phyloP scores from a whole-genome alignment of 1,140 invertebrate genomes.

The silkworm (Bombyx mori) region DNA sequence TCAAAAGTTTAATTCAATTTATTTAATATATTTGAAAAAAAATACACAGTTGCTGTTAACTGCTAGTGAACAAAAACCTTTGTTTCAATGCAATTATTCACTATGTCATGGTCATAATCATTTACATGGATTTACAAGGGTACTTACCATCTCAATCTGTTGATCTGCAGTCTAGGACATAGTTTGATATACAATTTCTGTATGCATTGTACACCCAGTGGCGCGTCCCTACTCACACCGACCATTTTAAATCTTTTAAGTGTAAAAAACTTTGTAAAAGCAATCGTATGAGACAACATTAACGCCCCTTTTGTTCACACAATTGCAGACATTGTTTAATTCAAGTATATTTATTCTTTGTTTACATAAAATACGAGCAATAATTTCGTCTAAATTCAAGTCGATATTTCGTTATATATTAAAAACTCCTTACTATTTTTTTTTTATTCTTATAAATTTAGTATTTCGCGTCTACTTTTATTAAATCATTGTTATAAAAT shows the following conservation, averaged over 20 bases:
- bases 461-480: background rate
- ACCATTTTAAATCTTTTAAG: conserved; percentile 57
- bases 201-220: conserved; percentile 70
- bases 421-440: background rate
- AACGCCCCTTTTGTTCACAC: conserved; percentile 24
- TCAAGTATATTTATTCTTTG: conserved; percentile 20
- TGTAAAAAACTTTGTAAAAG: conserved; percentile 25
- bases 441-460: background rate
- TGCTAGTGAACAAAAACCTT: too few relatives aligned
- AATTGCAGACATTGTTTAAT: conserved; percentile 21
- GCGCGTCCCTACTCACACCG: conserved; percentile 66
- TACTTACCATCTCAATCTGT: conserved; percentile 73
- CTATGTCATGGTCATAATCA: too few relatives aligned
- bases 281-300: conserved; percentile 2
- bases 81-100: too few relatives aligned
- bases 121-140: too few relatives aligned
- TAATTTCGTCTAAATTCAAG: background rate
- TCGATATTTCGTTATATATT: background rate
- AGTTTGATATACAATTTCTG: conserved; percentile 65
- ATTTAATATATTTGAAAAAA: too few relatives aligned
- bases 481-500: background rate
- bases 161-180: conserved; percentile 71
- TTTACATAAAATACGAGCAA: conserved; percentile 23
- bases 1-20: too few relatives aligned
- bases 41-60: too few relatives aligned